phyloP scores from a whole-genome alignment of 2,797 vertebrate species.

The Pseudomugil gertrudae region DNA sequence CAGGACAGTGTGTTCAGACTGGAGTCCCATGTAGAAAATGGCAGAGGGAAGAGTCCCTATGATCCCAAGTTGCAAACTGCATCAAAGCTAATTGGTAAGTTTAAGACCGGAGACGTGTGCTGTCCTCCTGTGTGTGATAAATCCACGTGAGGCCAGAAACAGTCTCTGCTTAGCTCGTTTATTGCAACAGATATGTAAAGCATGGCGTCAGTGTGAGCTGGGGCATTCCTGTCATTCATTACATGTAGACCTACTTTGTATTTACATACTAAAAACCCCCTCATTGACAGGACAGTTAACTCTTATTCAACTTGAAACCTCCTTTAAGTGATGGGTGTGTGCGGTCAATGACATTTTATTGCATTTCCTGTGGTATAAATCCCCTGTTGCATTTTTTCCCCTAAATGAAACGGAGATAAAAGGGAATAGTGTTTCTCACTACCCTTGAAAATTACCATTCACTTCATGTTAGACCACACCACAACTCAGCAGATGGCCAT shows the following conservation, averaged over 20 bases:
- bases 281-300: conserved; percentile 69
- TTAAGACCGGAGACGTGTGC: conserved; percentile 2
- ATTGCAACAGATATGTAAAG: conserved; percentile 43
- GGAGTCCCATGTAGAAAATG: conserved; percentile 91
- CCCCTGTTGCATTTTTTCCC: not conserved
- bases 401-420: conserved; percentile 34
- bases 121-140: conserved; percentile 36
- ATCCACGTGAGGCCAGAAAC: conserved; percentile 45
- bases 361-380: conserved; percentile 38
- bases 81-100: conserved; percentile 93
- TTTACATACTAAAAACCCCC: conserved; percentile 55
- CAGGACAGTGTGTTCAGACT: conserved; percentile 94
- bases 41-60: conserved; percentile 96
- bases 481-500: conserved; percentile 75
- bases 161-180: conserved; percentile 55
- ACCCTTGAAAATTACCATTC: conserved; percentile 59
- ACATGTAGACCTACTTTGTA: conserved; percentile 46
- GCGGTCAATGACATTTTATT: conserved; percentile 46
- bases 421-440: conserved; percentile 41
- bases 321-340: conserved; percentile 43
- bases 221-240: conserved; percentile 53
- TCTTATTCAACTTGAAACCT: conserved; percentile 57
- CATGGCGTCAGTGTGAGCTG: conserved; percentile 48
- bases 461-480: conserved; percentile 64
- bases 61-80: conserved; percentile 95